Evolutionary conservation across 92 coral and sea anemone species (phyloP).

Genomic region (Palythoa heliodiscus): DNA sequence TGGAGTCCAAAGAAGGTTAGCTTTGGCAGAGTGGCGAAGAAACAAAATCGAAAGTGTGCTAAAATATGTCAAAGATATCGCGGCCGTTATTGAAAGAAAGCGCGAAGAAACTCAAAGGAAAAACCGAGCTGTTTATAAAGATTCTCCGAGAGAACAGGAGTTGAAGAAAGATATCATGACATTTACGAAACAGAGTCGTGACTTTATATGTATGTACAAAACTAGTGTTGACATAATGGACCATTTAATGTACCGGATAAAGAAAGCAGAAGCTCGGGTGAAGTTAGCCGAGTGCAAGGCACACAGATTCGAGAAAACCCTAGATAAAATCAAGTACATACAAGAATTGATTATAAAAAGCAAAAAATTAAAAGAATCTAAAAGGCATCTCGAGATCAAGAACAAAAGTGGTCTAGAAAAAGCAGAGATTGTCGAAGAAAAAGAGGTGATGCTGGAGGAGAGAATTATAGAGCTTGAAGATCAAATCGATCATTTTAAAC

Average conservation of each 20-base stretch:
- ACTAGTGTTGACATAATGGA: slow-evolving; percentile 48
- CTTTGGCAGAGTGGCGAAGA: slow-evolving; percentile 23
- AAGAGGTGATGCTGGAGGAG: slow-evolving; percentile 47
- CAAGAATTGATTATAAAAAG: slow-evolving; percentile 15
- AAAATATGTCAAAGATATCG: slow-evolving; percentile 17
- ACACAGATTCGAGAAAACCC: slow-evolving; percentile 13
- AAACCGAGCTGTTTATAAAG: slow-evolving; percentile 7
- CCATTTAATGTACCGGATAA: slow-evolving; percentile 20
- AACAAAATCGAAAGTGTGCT: slow-evolving; percentile 26
- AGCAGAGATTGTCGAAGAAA: slow-evolving; percentile 49
- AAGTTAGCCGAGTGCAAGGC: slow-evolving; percentile 34
- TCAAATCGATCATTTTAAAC: slow-evolving; percentile 47
- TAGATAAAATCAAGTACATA: slow-evolving; percentile 12
- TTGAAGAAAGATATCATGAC: slow-evolving; percentile 31
- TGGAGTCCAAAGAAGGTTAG: slow-evolving; percentile 18
- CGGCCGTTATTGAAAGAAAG: slow-evolving; percentile 22
- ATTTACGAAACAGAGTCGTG: slow-evolving; percentile 43
- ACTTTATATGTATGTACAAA: slow-evolving; percentile 40
- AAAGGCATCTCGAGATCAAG: neutral
- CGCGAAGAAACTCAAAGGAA: slow-evolving; percentile 32
- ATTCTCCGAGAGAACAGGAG: slow-evolving; percentile 17
- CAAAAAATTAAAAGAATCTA: neutral
- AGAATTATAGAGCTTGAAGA: slow-evolving; percentile 63
- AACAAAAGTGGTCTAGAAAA: slow-evolving; percentile 19
- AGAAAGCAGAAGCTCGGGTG: slow-evolving; percentile 14